These are phyloP conservation scores for Arctia plantaginis DNA, from an alignment of 2,888 invertebrate species.

Conservation along the genomic window DNA sequence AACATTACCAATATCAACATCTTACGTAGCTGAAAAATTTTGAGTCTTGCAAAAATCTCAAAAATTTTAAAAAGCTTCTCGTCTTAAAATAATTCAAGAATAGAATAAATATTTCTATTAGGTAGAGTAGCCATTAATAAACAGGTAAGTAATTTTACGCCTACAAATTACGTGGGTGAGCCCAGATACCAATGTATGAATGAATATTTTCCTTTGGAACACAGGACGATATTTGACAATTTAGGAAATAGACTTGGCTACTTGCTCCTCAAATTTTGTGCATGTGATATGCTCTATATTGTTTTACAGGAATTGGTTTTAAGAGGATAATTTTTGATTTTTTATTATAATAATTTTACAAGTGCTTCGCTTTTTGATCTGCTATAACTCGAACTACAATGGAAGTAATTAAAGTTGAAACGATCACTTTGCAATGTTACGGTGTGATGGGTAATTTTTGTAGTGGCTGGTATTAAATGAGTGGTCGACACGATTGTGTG, in stretches of 20 bases:
- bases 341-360: background rate
- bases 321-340: background rate
- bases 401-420: constrained; percentile 6
- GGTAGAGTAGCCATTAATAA: background rate
- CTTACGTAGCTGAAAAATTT: background rate
- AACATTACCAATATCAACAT: too few relatives aligned
- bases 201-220: background rate
- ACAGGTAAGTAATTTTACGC: background rate
- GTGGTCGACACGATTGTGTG: constrained; percentile 78
- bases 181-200: background rate
- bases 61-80: background rate
- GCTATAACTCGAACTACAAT: constrained; percentile 5
- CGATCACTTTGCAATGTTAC: constrained; percentile 18
- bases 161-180: background rate
- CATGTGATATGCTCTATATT: background rate
- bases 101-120: background rate
- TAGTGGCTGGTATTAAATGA: constrained; percentile 62
- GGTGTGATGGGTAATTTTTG: constrained; percentile 47
- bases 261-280: background rate
- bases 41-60: background rate
- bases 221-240: background rate
- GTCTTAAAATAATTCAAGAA: background rate
- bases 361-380: background rate
- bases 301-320: background rate
- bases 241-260: background rate